Evolutionary conservation across 2,888 invertebrate species (phyloP).

Genomic region (Mythimna lalbum): DNA sequence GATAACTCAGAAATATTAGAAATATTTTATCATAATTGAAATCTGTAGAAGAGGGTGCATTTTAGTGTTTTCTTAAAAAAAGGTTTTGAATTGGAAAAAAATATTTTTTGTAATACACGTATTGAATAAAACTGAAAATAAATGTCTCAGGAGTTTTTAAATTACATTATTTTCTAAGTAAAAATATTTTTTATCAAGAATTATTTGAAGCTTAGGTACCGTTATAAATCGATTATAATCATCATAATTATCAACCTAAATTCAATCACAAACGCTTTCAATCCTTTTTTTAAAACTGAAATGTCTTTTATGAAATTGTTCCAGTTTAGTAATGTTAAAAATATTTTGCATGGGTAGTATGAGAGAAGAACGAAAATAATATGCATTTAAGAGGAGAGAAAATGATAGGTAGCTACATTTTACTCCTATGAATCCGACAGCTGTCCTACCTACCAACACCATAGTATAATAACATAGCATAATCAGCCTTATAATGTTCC

Average conservation of each 20-base stretch:
- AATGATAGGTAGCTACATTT: too few species aligned
- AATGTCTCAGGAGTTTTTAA: background rate
- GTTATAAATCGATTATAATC: background rate
- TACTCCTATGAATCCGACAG: too few species aligned
- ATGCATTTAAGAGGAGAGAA: too few species aligned
- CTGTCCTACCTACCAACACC: too few species aligned
- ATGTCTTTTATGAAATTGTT: too few species aligned
- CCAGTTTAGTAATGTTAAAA: too few species aligned
- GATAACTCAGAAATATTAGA: slow-evolving; percentile 33
- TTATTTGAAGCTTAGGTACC: background rate
- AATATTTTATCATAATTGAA: slow-evolving; percentile 38
- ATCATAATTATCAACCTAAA: background rate
- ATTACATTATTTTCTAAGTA: background rate
- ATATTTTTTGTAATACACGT: background rate
- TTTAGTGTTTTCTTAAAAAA: slow-evolving; percentile 1
- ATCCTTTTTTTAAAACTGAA: too few species aligned
- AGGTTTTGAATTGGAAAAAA: background rate
- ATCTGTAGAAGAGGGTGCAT: slow-evolving; percentile 32
- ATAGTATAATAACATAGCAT: too few species aligned
- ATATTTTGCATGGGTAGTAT: too few species aligned
- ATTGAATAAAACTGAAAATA: background rate
- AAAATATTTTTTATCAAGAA: background rate
- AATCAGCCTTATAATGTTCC: too few species aligned
- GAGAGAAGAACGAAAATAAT: too few species aligned
- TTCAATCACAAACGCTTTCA: too few species aligned